Conservation (phyloP, 35 echinoderm and acorn worm species). For the Apostichopus parvimensis region DNA sequence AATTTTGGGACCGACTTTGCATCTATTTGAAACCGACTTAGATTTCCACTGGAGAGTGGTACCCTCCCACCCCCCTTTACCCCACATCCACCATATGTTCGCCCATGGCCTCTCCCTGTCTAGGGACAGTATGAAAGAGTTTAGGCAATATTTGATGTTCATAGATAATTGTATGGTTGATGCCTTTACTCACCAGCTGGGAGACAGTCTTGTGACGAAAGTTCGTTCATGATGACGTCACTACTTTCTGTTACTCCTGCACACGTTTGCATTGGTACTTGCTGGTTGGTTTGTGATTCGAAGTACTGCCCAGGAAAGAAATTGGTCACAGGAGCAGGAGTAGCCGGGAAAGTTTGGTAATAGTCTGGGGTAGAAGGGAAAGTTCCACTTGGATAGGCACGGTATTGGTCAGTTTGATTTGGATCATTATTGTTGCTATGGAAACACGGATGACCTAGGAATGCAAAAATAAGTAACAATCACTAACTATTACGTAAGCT, state of each 20-base stretch:
- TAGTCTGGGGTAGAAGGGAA: not conserved
- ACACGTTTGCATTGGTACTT: not conserved
- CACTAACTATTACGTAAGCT: too few relatives aligned
- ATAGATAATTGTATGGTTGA: not conserved
- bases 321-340: not conserved
- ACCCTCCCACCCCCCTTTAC: too few relatives aligned
- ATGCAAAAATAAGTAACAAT: not conserved
- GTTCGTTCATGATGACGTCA: constrained; percentile 35
- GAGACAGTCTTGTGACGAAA: constrained; percentile 9
- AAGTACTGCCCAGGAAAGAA: not conserved
- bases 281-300: constrained; percentile 23
- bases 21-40: too few relatives aligned
- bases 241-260: not conserved
- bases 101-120: too few relatives aligned
- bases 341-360: constrained; percentile 1
- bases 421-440: constrained; percentile 35
- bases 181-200: not conserved
- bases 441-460: constrained; percentile 10
- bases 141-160: too few relatives aligned
- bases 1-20: too few relatives aligned
- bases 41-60: too few relatives aligned
- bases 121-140: too few relatives aligned
- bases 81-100: too few relatives aligned
- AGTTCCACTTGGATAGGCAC: not conserved
- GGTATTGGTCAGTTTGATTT: constrained; percentile 27